Percentiles rank a stretch among this genome's conserved stretches.
phyloP scores from a whole-genome alignment of 92 coral and sea anemone species.

The Paragorgia papillata region DNA sequence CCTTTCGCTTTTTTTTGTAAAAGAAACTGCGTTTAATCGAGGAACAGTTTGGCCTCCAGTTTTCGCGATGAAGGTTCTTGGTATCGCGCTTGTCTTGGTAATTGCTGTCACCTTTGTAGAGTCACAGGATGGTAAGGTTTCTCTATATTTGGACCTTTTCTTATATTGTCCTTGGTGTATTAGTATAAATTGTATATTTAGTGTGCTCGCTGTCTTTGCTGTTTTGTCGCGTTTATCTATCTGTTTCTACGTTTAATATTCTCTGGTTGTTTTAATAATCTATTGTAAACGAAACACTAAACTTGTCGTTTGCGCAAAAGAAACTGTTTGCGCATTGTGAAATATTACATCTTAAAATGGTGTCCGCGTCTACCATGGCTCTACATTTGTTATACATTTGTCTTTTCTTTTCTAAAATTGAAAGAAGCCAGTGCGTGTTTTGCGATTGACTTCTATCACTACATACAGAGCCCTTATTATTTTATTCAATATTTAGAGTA shows the following conservation, averaged over 20 bases:
- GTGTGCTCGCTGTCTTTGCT: background rate
- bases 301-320: too few relatives aligned
- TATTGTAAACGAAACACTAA: too few relatives aligned
- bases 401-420: too few relatives aligned
- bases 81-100: background rate
- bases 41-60: constrained; percentile 54
- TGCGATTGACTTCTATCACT: background rate
- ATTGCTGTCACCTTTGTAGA: constrained; percentile 22
- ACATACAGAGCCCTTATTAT: background rate
- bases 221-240: too few relatives aligned
- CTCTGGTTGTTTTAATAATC: too few relatives aligned
- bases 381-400: too few relatives aligned
- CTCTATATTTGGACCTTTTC: background rate
- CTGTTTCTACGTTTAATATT: too few relatives aligned
- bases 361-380: too few relatives aligned
- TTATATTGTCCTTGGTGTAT: background rate
- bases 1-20: constrained; percentile 25
- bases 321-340: too few relatives aligned
- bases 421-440: too few relatives aligned
- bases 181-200: too few relatives aligned
- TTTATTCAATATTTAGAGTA: background rate
- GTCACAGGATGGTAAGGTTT: constrained; percentile 32
- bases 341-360: too few relatives aligned
- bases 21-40: constrained; percentile 24
- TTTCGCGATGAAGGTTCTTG: constrained; percentile 24